These are phyloP conservation scores for Drosophila fulvimacula DNA, from an alignment of 2,888 invertebrate species.

Conservation along the genomic window DNA sequence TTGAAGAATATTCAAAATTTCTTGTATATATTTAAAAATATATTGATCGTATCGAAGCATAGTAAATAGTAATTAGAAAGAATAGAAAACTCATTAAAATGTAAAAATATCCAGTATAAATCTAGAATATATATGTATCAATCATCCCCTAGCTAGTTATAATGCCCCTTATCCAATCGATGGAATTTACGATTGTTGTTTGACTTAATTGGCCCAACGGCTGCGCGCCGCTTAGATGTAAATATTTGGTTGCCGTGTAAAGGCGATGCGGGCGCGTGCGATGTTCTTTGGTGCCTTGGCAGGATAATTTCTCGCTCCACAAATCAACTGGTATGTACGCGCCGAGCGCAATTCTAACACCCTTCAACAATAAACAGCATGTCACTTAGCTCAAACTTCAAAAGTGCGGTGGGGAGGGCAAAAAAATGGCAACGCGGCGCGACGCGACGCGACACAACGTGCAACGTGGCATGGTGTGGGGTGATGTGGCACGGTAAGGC, in stretches of 20 bases:
- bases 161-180: constrained; percentile 3
- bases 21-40: background rate
- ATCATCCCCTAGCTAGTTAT: background rate
- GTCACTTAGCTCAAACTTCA: constrained; percentile 85
- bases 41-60: background rate
- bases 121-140: background rate
- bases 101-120: too few relatives aligned
- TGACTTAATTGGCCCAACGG: constrained; percentile 45
- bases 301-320: constrained; percentile 81
- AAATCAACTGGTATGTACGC: constrained; percentile 65
- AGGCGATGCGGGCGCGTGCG: constrained; percentile 61
- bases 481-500: constrained; percentile 17
- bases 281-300: constrained; percentile 75
- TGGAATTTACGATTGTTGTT: constrained; percentile 40
- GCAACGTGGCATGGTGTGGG: background rate
- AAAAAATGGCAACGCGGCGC: constrained; percentile 27
- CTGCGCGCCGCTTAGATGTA: constrained; percentile 31
- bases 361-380: constrained; percentile 85
- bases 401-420: constrained; percentile 71
- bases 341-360: constrained; percentile 84
- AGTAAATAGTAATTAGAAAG: background rate
- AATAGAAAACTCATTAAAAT: background rate
- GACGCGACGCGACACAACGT: constrained; percentile 9
- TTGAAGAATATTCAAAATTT: background rate
- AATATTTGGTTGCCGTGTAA: constrained; percentile 62